Percentiles rank a stretch among this genome's conserved stretches.
phyloP scores from a whole-genome alignment of 1,140 invertebrate genomes.

The Zaprionus capensis region DNA sequence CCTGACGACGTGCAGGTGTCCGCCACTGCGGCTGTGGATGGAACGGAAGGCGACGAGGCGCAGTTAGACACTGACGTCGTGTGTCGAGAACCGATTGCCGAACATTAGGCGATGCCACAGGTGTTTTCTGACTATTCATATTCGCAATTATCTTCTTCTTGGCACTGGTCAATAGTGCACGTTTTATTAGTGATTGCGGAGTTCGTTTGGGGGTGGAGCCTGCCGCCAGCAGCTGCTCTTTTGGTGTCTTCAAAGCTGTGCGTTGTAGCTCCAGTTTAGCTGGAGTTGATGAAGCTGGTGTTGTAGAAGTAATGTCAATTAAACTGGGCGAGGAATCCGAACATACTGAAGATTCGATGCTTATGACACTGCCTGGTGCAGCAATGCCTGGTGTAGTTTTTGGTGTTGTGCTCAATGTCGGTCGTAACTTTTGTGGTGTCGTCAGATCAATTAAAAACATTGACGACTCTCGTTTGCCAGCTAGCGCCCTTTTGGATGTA shows the following conservation, averaged over 20 bases:
- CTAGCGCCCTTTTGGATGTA: conserved; percentile 60
- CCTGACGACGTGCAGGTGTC: conserved; percentile 21
- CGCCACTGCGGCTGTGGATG: conserved; percentile 25
- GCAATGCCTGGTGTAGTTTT: conserved; percentile 45
- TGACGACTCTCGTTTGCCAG: conserved; percentile 48
- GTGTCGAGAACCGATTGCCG: conserved; percentile 15
- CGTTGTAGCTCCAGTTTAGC: neutral
- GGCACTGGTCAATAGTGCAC: conserved; percentile 70
- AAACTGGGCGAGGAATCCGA: conserved; percentile 53
- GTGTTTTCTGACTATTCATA: conserved; percentile 15
- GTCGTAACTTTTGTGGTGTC: conserved; percentile 63
- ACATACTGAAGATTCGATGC: conserved; percentile 50
- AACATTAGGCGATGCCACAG: neutral
- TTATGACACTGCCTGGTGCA: conserved; percentile 9
- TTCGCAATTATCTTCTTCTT: conserved; percentile 61
- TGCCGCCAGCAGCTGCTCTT: conserved; percentile 16
- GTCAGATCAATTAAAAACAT: conserved; percentile 78
- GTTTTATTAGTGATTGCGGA: conserved; percentile 74
- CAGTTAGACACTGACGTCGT: conserved; percentile 45
- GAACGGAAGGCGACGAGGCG: conserved; percentile 59
- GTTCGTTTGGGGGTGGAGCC: conserved; percentile 64
- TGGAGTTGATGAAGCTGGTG: conserved; percentile 8
- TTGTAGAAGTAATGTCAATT: conserved; percentile 55
- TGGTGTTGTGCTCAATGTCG: conserved; percentile 20
- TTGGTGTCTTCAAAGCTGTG: conserved; percentile 35